Conservation (phyloP, 2,797 vertebrate genomes). For the Clamator glandarius region DNA sequence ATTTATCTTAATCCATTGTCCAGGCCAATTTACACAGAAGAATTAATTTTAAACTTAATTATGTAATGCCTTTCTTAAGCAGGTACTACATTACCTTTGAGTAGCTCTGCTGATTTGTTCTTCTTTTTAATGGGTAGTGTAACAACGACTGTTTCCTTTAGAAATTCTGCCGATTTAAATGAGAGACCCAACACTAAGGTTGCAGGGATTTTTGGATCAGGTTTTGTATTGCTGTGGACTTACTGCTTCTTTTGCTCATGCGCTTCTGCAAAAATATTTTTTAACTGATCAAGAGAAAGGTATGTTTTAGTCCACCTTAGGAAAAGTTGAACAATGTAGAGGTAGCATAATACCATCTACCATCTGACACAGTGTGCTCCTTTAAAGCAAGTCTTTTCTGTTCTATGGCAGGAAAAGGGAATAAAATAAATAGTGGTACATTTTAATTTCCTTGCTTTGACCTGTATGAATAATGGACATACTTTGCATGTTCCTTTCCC, state of each 20-base stretch:
- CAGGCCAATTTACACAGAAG: neutral
- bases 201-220: neutral
- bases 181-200: neutral
- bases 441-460: neutral
- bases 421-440: neutral
- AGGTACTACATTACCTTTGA: neutral
- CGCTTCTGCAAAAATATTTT: constrained; percentile 17
- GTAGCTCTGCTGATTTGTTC: neutral
- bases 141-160: neutral
- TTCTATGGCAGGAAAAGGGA: neutral
- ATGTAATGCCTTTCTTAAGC: neutral
- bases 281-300: neutral
- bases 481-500: neutral
- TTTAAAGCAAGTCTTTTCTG: neutral
- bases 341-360: neutral
- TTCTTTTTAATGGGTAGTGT: neutral
- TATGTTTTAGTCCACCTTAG: neutral
- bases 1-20: neutral
- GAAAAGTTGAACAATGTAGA: neutral
- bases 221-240: neutral
- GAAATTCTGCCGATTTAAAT: neutral
- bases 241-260: neutral
- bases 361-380: neutral
- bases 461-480: neutral
- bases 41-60: neutral